Conservation (phyloP, 2,888 invertebrate species). For the Bombylius discolor region DNA sequence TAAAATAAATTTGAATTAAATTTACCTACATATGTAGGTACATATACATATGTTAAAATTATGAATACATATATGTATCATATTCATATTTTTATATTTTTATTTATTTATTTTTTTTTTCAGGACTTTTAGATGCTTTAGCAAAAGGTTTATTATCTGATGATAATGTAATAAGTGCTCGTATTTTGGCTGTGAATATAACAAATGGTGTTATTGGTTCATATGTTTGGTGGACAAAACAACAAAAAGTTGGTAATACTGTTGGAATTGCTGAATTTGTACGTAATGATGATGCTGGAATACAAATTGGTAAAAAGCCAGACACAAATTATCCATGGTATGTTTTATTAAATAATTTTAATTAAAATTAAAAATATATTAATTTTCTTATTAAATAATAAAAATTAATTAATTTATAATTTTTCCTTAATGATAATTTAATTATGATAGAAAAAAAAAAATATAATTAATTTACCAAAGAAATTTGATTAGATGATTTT, state of each 20-base stretch:
- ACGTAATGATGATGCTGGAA: constrained; percentile 43
- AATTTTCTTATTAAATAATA: too few species aligned
- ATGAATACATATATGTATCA: not conserved
- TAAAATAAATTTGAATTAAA: too few species aligned
- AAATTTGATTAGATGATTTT: too few species aligned
- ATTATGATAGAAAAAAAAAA: too few species aligned
- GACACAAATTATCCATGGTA: constrained; percentile 60
- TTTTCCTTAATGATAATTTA: too few species aligned
- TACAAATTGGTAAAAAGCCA: constrained; percentile 50
- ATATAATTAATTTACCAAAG: too few species aligned
- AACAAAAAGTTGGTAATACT: constrained; percentile 24
- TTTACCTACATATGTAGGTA: too few species aligned
- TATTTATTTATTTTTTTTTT: constrained; percentile 12
- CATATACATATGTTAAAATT: constrained; percentile 35
- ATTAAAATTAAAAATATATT: not conserved
- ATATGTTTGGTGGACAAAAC: constrained; percentile 47
- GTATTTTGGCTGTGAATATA: constrained; percentile 48
- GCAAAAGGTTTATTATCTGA: constrained; percentile 58
- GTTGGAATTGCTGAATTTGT: constrained; percentile 37
- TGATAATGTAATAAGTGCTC: constrained; percentile 43
- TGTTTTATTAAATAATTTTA: constrained; percentile 11
- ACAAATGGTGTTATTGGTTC: constrained; percentile 45
- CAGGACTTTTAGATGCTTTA: constrained; percentile 60
- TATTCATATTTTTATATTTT: not conserved
- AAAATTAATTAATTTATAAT: too few species aligned